phyloP scores from a whole-genome alignment of 2,888 invertebrate genomes.

The Drosophila limbata region DNA sequence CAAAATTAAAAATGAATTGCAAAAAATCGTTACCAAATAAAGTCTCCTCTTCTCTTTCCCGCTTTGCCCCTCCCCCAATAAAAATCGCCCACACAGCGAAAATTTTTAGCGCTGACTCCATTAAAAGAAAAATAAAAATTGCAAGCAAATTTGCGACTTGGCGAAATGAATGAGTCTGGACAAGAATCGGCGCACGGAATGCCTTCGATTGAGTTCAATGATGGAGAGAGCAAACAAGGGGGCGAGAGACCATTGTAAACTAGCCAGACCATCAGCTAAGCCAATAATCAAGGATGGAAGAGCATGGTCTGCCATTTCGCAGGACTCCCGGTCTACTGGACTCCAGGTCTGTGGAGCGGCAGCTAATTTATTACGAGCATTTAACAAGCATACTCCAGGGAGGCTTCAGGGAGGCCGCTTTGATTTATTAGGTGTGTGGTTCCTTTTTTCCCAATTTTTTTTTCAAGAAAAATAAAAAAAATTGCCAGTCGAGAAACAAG shows the following conservation, averaged over 20 bases:
- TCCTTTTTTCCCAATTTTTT: constrained; percentile 25
- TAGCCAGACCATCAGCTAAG: constrained; percentile 71
- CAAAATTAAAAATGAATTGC: constrained; percentile 68
- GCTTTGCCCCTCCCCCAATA: not conserved
- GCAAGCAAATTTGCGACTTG: constrained; percentile 64
- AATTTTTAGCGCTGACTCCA: constrained; percentile 74
- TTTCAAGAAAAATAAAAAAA: constrained; percentile 41
- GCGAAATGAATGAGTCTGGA: constrained; percentile 75
- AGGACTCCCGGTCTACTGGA: not conserved
- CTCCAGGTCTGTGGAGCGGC: constrained; percentile 49
- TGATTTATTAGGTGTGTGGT: constrained; percentile 80
- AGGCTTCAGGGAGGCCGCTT: constrained; percentile 68
- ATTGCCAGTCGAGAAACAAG: constrained; percentile 31
- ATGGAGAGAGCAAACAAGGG: constrained; percentile 17
- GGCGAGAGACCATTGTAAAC: constrained; percentile 60
- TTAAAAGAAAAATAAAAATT: constrained; percentile 69
- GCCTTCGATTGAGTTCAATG: constrained; percentile 74
- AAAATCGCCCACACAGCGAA: constrained; percentile 63
- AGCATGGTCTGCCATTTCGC: constrained; percentile 13
- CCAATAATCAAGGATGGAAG: constrained; percentile 67
- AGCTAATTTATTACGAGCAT: constrained; percentile 81
- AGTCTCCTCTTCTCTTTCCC: constrained; percentile 1
- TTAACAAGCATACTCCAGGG: constrained; percentile 80
- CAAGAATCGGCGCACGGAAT: constrained; percentile 32
- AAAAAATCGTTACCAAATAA: constrained; percentile 55